phyloP scores from a whole-genome alignment of 2,113 vertebrate species.

The Rhinichthys klamathensis region DNA sequence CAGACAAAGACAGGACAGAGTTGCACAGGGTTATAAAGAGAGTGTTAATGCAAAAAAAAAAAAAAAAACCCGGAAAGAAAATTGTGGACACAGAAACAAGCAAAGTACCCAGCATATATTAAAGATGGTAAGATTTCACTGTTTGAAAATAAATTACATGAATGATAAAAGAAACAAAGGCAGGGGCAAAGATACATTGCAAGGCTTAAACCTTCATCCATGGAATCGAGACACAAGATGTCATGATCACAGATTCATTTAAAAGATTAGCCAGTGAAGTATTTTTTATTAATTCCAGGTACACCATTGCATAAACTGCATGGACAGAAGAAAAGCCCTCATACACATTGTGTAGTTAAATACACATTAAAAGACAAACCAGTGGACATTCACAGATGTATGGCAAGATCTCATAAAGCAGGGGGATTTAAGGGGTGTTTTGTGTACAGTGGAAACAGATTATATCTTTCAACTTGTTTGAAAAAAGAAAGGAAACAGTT shows the following conservation, averaged over 20 bases:
- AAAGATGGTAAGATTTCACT: conserved; percentile 8
- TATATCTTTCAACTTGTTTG: conserved; percentile 1
- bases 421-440: conserved; percentile 16
- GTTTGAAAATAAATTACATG: conserved; percentile 23
- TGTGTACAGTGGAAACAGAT: conserved; percentile 37
- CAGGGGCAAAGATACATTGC: neutral
- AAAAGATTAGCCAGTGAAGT: conserved; percentile 24
- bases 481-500: conserved; percentile 38
- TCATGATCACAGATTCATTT: neutral
- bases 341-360: conserved; percentile 18
- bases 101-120: conserved; percentile 29
- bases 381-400: neutral
- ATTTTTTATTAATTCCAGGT: conserved; percentile 31
- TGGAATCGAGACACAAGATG: neutral
- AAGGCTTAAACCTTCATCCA: neutral
- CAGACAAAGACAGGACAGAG: conserved; percentile 44
- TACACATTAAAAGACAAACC: conserved; percentile 16
- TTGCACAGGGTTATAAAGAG: conserved; percentile 45
- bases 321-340: conserved; percentile 34
- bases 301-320: conserved; percentile 14
- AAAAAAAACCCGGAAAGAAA: conserved; percentile 16
- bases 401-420: conserved; percentile 1
- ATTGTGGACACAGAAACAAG: conserved; percentile 10
- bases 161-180: neutral
- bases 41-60: neutral